A percentile compares a stretch with the other conserved stretches of the same genome.
These are phyloP conservation scores for Aurelia sp. DNA, from an alignment of 30 jellyfish, hydroid and myxozoan species.

Conservation along the genomic window DNA sequence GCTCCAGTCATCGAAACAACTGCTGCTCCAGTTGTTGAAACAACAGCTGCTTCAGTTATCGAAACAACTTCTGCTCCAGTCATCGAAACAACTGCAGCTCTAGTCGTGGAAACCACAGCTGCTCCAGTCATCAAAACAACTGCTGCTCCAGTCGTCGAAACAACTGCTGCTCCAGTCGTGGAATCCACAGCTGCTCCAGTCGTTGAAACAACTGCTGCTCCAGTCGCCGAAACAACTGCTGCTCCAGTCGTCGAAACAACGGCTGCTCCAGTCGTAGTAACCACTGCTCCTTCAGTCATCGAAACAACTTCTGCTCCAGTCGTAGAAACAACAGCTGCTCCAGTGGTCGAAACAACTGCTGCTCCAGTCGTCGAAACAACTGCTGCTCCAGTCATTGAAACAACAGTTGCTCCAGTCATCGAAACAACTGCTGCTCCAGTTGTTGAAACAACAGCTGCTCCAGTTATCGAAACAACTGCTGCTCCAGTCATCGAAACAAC, in stretches of 20 bases:
- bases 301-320: background rate
- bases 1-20: conserved; percentile 9
- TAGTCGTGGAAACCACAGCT: background rate
- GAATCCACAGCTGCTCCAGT: conserved; percentile 14
- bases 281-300: background rate
- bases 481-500: background rate
- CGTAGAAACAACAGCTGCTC: background rate
- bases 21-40: conserved; percentile 9
- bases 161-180: conserved; percentile 9
- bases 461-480: conserved; percentile 7
- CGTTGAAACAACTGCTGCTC: conserved; percentile 2
- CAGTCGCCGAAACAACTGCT: conserved; percentile 13
- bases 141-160: conserved; percentile 18
- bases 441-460: conserved; percentile 11
- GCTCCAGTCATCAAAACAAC: conserved; percentile 12
- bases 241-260: conserved; percentile 36
- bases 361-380: conserved; percentile 2
- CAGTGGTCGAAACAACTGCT: conserved; percentile 15
- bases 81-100: conserved; percentile 15
- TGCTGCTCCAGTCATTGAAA: conserved; percentile 7
- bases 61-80: conserved; percentile 17
- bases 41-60: background rate
- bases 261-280: conserved; percentile 2
- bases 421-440: conserved; percentile 2
- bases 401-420: conserved; percentile 18